These are phyloP conservation scores for Bembecia ichneumoniformis DNA, from an alignment of 2,888 invertebrate genomes.

Conservation along the genomic window DNA sequence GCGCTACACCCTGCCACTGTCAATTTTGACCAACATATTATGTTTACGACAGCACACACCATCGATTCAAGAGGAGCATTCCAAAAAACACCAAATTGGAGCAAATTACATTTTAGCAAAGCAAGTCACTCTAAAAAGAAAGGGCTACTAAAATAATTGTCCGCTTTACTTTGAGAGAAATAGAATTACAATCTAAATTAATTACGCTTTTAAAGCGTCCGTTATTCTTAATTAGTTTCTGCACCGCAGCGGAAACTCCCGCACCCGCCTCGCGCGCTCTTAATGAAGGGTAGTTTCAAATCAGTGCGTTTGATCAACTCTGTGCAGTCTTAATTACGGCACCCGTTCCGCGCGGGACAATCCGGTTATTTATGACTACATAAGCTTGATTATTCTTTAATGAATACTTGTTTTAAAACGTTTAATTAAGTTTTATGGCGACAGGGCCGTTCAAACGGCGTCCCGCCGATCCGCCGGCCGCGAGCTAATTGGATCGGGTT, in stretches of 20 bases:
- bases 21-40: constrained; percentile 4
- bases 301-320: constrained; percentile 74
- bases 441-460: constrained; percentile 63
- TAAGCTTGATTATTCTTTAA: constrained; percentile 75
- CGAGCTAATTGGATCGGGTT: constrained; percentile 71
- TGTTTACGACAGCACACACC: constrained; percentile 6
- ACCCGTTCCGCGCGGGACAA: constrained; percentile 70
- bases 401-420: constrained; percentile 75
- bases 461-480: constrained; percentile 68
- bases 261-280: constrained; percentile 54
- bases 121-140: constrained; percentile 66
- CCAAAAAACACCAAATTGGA: constrained; percentile 47
- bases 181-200: constrained; percentile 74
- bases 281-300: constrained; percentile 73
- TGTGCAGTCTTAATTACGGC: constrained; percentile 73
- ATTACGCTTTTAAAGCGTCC: constrained; percentile 73
- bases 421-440: constrained; percentile 75
- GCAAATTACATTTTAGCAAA: constrained; percentile 62
- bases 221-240: constrained; percentile 74
- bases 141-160: constrained; percentile 72
- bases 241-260: constrained; percentile 70
- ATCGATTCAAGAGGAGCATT: too few relatives aligned
- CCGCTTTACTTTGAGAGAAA: constrained; percentile 70
- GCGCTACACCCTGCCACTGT: constrained; percentile 12
- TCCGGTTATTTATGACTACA: constrained; percentile 74